Base-by-base conservation (phyloP, 1,140 invertebrate species). In the Asobara japonica region DNA sequence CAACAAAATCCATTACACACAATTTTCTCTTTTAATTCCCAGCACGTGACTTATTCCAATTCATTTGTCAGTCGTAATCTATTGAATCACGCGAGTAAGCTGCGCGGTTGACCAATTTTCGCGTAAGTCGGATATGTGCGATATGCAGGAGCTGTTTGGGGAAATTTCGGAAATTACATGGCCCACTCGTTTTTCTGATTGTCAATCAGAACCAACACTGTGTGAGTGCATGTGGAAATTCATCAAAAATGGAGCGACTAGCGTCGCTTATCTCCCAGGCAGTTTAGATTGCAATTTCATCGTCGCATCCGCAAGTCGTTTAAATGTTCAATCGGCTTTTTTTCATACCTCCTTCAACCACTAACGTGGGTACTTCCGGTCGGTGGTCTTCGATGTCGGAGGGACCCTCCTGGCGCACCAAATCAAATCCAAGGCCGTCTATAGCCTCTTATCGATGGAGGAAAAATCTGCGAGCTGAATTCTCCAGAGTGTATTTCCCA, bases 311-410 rank as follows among this genome's bases (percentile, higher is more conserved):
- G n/a, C 41, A 45, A 45, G 41, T 45, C 41, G 41, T 45, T 45
- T 45, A 45, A 45, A 45, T 45, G n/a, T 45, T 45, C 41, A 45
- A 45, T 45, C 41, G 36, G 36, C 36, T 45, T 45, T 45, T 45
- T 41, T 41, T 45, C 18, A 16, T 16, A 45, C 41, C n/a, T 6
- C 41, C 41, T 45, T 45, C n/a, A 45, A 45, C 41, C n/a, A 38
- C 36, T 38, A 38, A 8, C 10, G 10, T 1, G 41, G 41, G 7
- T 45, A 16, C 41, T 45, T 45, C 41, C 41, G 41, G 41, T 45
- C 41, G 41, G 41, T 45, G 41, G 41, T 45, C 41, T 45, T 45
- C 41, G 41, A 45, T 16, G n/a, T n/a, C 18, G n/a, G 36, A 38
- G 3, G 36, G 36, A 8, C 7, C 36, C 36, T 38, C 36, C 41